Percentiles rank a stretch among this genome's conserved stretches.
These are phyloP conservation scores for Fragum fragum DNA, from an alignment of 2,888 invertebrate genomes.

Conservation along the genomic window DNA sequence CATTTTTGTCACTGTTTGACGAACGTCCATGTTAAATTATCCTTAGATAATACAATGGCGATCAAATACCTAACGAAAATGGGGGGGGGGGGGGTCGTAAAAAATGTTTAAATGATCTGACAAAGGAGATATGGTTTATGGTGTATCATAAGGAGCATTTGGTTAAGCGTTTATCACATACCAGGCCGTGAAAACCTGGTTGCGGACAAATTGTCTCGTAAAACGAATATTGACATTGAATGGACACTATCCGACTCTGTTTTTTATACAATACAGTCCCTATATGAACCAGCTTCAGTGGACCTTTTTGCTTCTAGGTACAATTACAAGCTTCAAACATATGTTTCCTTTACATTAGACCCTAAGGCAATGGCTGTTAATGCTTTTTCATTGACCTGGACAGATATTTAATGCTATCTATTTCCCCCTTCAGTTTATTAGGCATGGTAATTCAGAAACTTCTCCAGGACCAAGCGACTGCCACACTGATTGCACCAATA, in stretches of 20 bases:
- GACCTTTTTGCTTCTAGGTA: no score
- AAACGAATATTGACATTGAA: slow-evolving; percentile 41
- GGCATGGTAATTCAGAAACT: no score
- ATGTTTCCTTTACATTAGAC: slow-evolving; percentile 31
- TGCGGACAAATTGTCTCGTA: slow-evolving; percentile 44
- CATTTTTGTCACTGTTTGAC: no score
- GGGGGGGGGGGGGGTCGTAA: slow-evolving; percentile 49
- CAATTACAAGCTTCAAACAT: slow-evolving; percentile 34
- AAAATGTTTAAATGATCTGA: slow-evolving; percentile 36
- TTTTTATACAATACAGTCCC: no score
- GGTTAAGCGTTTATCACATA: slow-evolving; percentile 49
- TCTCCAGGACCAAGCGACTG: no score
- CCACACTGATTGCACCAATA: no score
- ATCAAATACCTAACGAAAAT: no score
- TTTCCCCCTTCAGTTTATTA: no score
- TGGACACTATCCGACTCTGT: no score
- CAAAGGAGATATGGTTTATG: slow-evolving; percentile 49
- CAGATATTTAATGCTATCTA: slow-evolving; percentile 10
- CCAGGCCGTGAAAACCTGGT: slow-evolving; percentile 42
- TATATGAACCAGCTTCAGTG: no score
- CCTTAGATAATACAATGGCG: no score
- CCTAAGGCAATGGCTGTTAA: slow-evolving; percentile 9
- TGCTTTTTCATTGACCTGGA: slow-evolving; percentile 33
- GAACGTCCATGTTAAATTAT: no score
- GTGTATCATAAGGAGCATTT: slow-evolving; percentile 41